Evolutionary conservation across 2,113 vertebrate species (phyloP).

Genomic region (Leptobrachium ailaonicum): DNA sequence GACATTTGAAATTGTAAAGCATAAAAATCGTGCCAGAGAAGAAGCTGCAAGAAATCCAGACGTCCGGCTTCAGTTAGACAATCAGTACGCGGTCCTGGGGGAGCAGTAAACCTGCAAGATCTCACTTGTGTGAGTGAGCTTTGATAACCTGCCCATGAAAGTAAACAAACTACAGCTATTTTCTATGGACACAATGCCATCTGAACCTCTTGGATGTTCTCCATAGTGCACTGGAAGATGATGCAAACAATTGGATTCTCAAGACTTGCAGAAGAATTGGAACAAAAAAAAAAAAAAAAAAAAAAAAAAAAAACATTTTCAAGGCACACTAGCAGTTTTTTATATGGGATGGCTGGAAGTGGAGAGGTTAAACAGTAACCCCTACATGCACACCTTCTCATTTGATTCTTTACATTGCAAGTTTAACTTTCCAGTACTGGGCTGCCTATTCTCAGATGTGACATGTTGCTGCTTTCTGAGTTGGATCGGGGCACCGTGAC

Average conservation of each 20-base stretch:
- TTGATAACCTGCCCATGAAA: conserved; percentile 71
- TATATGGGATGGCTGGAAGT: too few relatives aligned
- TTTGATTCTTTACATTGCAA: too few relatives aligned
- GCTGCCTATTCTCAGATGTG: too few relatives aligned
- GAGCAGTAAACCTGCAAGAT: conserved; percentile 81
- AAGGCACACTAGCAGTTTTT: too few relatives aligned
- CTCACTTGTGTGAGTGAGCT: conserved; percentile 63
- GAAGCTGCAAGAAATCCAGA: conserved; percentile 79
- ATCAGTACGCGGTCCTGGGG: conserved; percentile 95
- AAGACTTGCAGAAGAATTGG: conserved; percentile 37
- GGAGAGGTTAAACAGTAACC: too few relatives aligned
- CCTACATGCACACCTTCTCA: too few relatives aligned
- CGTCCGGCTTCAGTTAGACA: conserved; percentile 94
- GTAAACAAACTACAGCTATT: conserved; percentile 78
- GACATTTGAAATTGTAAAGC: conserved; percentile 97
- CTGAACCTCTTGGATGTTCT: conserved; percentile 68
- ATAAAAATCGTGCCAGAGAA: conserved; percentile 92
- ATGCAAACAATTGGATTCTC: conserved; percentile 60
- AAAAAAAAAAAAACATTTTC: too few relatives aligned
- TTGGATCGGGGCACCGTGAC: too few relatives aligned
- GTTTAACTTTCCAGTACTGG: too few relatives aligned
- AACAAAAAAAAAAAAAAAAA: too few relatives aligned
- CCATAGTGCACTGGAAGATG: conserved; percentile 69
- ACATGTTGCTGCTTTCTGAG: too few relatives aligned
- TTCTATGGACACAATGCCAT: conserved; percentile 63